These are phyloP conservation scores for Patella ulyssiponensis DNA, from an alignment of 2,888 invertebrate species.

Conservation along the genomic window DNA sequence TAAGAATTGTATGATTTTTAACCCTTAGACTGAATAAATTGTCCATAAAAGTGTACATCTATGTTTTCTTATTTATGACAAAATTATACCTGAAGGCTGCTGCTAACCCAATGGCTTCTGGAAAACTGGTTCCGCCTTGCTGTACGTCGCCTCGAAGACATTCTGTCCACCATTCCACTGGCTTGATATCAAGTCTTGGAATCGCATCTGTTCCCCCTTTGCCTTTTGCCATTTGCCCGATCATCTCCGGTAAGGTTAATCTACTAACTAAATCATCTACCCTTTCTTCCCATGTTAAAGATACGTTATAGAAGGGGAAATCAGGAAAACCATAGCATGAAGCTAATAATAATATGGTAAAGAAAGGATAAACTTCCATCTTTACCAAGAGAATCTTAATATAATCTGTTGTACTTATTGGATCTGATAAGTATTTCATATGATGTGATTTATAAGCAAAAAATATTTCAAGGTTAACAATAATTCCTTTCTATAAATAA, in stretches of 20 bases:
- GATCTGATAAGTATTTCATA: too few relatives aligned
- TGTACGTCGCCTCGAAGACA: slow-evolving; percentile 15
- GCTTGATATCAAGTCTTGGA: slow-evolving; percentile 10
- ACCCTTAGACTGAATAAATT: too few relatives aligned
- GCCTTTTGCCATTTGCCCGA: neutral
- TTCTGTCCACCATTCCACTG: slow-evolving; percentile 18
- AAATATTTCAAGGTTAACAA: too few relatives aligned
- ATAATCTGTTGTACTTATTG: too few relatives aligned
- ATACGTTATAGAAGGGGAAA: neutral
- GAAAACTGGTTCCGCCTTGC: slow-evolving; percentile 8
- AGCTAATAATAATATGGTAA: neutral
- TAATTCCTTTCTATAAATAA: too few relatives aligned
- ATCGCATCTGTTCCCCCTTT: slow-evolving; percentile 11
- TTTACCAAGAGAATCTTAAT: neutral
- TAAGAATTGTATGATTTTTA: too few relatives aligned
- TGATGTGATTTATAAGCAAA: too few relatives aligned
- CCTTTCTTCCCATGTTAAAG: neutral
- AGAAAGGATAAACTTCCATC: neutral
- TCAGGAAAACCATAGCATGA: neutral
- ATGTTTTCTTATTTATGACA: too few relatives aligned
- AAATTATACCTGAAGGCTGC: slow-evolving; percentile 27
- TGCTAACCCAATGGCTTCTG: slow-evolving; percentile 12
- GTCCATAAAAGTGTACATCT: too few relatives aligned
- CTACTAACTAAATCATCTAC: neutral
- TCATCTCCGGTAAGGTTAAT: neutral